Evolutionary conservation across 2,113 vertebrate genomes (phyloP).

Genomic region (Pseudolaguvia tuberculata): DNA sequence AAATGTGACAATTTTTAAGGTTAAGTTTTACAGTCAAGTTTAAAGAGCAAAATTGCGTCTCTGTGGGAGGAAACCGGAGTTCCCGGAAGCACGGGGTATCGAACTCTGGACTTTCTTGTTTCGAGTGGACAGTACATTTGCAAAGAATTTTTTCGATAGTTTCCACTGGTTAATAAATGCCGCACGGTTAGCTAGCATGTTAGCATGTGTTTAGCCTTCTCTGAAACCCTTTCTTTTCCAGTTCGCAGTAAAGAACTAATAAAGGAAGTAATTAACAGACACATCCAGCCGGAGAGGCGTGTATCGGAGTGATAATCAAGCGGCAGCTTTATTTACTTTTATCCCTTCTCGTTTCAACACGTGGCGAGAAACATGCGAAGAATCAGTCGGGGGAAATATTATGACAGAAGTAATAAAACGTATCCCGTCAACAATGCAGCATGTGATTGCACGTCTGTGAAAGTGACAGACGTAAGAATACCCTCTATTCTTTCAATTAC

Average conservation of each 20-base stretch:
- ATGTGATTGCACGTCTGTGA: slow-evolving; percentile 41
- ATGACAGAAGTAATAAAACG: slow-evolving; percentile 47
- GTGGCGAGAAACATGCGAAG: slow-evolving; percentile 28
- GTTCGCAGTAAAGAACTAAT: slow-evolving; percentile 20
- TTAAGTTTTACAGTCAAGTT: neutral
- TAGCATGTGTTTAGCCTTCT: neutral
- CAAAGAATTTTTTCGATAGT: neutral
- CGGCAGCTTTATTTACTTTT: slow-evolving; percentile 34
- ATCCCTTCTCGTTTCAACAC: slow-evolving; percentile 30
- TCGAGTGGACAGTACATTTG: too few species aligned
- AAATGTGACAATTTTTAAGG: too few species aligned
- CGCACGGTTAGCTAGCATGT: neutral
- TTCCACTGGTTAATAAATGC: neutral
- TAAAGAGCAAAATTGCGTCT: neutral
- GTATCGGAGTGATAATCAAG: slow-evolving; percentile 29
- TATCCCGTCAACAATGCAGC: slow-evolving; percentile 42
- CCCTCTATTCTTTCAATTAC: slow-evolving; percentile 51
- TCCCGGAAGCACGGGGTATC: neutral
- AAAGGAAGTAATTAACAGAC: slow-evolving; percentile 23
- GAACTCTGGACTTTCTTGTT: neutral
- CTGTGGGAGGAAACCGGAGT: too few species aligned
- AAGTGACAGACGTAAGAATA: slow-evolving; percentile 45
- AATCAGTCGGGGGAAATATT: slow-evolving; percentile 45
- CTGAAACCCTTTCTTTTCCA: neutral
- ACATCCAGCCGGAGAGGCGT: slow-evolving; percentile 24